These are phyloP conservation scores for Coleophora flavipennella DNA, from an alignment of 2,888 invertebrate genomes.

Conservation along the genomic window DNA sequence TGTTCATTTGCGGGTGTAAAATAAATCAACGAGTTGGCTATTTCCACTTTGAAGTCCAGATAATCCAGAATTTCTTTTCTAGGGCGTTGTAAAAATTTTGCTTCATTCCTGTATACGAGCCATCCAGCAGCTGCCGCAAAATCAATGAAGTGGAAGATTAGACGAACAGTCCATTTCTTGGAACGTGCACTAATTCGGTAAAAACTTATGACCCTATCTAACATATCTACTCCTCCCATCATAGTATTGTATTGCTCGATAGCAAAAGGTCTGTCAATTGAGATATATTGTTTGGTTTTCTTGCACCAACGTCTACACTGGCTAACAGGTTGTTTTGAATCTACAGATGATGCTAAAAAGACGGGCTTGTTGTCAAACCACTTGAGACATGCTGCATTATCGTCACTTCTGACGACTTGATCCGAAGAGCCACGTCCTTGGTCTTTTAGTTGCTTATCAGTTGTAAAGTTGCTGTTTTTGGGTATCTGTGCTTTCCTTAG, in stretches of 20 bases:
- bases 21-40: slow-evolving; percentile 10
- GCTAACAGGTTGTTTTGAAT: slow-evolving; percentile 2
- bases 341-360: slow-evolving; percentile 5
- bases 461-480: too few relatives aligned
- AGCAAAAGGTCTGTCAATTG: too few relatives aligned
- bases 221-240: slow-evolving; percentile 11
- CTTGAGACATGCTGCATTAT: slow-evolving; percentile 4
- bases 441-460: too few relatives aligned
- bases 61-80: slow-evolving; percentile 8
- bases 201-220: slow-evolving; percentile 9
- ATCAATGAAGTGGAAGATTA: slow-evolving; percentile 13
- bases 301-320: too few relatives aligned
- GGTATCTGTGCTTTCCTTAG: too few relatives aligned
- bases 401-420: too few relatives aligned
- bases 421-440: too few relatives aligned
- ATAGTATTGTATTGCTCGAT: too few relatives aligned
- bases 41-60: slow-evolving; percentile 10
- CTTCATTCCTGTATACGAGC: slow-evolving; percentile 5
- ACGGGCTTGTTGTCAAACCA: slow-evolving; percentile 12
- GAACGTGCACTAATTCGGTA: slow-evolving; percentile 6
- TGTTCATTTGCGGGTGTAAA: slow-evolving; percentile 9
- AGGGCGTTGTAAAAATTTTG: slow-evolving; percentile 4
- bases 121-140: slow-evolving; percentile 16
- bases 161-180: slow-evolving; percentile 8
- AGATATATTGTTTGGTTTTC: too few relatives aligned